phyloP scores from a whole-genome alignment of 2,888 invertebrate genomes.

The Timandra comae region DNA sequence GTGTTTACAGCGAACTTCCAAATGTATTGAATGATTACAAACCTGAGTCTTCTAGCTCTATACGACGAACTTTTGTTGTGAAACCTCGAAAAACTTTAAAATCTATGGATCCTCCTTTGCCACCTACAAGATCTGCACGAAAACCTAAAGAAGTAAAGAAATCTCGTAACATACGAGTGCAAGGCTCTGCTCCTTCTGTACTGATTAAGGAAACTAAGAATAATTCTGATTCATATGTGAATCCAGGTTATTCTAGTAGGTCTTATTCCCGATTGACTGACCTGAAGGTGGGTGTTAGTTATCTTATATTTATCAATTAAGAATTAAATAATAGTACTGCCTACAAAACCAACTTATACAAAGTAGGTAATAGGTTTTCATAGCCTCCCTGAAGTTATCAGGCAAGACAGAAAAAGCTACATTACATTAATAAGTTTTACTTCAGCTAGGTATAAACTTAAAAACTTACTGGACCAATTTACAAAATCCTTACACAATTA shows the following conservation, averaged over 20 bases:
- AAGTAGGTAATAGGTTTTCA: no score
- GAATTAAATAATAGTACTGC: no score
- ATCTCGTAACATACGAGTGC: conserved; percentile 24
- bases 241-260: conserved; percentile 47
- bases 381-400: no score
- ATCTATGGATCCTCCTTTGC: conserved; percentile 48
- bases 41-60: conserved; percentile 27
- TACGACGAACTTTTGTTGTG: conserved; percentile 37
- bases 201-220: conserved; percentile 25
- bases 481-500: no score
- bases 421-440: no score
- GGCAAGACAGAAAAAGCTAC: no score
- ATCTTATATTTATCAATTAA: no score
- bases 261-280: conserved; percentile 54
- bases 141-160: conserved; percentile 21
- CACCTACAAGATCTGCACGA: conserved; percentile 31
- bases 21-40: conserved; percentile 52
- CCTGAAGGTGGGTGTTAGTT: conserved; percentile 41
- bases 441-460: no score
- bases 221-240: conserved; percentile 41
- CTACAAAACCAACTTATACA: no score
- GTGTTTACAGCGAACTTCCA: conserved; percentile 54
- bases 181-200: conserved; percentile 43
- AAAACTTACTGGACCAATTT: no score
- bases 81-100: conserved; percentile 58